Conservation (phyloP, 2,888 invertebrate genomes). For the Scaptomyza flava region DNA sequence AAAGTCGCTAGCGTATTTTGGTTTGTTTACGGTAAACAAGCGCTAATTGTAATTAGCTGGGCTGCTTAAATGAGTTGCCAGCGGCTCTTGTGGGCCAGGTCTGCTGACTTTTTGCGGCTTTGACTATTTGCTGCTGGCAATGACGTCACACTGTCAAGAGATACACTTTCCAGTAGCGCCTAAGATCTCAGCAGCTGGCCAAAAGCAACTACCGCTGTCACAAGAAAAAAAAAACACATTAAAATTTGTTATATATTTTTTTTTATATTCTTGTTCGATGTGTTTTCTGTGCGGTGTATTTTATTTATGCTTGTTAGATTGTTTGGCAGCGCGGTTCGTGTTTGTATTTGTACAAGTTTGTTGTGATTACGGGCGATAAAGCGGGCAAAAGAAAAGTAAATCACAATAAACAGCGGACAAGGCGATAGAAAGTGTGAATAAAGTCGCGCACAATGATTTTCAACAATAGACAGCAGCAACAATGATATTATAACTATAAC, state of each 20-base stretch:
- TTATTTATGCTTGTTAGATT: slow-evolving; percentile 50
- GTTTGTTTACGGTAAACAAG: slow-evolving; percentile 65
- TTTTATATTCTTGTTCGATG: slow-evolving; percentile 15
- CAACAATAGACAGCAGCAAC: slow-evolving; percentile 65
- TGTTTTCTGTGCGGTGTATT: slow-evolving; percentile 22
- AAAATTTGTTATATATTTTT: slow-evolving; percentile 21
- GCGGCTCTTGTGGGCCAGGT: slow-evolving; percentile 28
- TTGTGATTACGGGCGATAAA: slow-evolving; percentile 78
- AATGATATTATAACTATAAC: slow-evolving; percentile 56
- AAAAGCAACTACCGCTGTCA: slow-evolving; percentile 41
- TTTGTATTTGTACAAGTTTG: slow-evolving; percentile 61
- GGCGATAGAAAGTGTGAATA: slow-evolving; percentile 77
- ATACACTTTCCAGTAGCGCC: slow-evolving; percentile 34
- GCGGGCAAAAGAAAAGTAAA: slow-evolving; percentile 68
- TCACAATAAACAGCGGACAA: slow-evolving; percentile 66
- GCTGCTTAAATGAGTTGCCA: slow-evolving; percentile 46
- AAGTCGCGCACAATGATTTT: slow-evolving; percentile 71
- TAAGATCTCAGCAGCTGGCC: slow-evolving; percentile 51
- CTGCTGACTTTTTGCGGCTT: slow-evolving; percentile 23
- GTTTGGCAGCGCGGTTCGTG: slow-evolving; percentile 23
- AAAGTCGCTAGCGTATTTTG: slow-evolving; percentile 41
- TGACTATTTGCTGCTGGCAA: neutral
- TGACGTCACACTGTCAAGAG: slow-evolving; percentile 28
- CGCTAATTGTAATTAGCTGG: slow-evolving; percentile 70
- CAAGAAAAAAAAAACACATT: slow-evolving; percentile 17